phyloP scores from a whole-genome alignment of 2,888 invertebrate species.

The Eretmocerus hayati region DNA sequence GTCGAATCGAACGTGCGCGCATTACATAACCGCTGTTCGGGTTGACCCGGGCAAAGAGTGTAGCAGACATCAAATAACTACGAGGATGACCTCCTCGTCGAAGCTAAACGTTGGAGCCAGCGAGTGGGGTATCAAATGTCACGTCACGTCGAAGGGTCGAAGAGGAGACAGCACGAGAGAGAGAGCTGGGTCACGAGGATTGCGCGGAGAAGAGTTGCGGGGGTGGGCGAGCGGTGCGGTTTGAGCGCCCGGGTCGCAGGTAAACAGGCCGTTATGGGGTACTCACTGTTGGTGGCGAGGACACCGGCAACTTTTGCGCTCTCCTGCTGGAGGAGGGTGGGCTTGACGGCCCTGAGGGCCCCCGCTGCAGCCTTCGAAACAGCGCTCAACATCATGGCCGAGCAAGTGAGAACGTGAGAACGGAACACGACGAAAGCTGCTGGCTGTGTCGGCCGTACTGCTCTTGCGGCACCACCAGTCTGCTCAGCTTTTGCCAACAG shows the following conservation, averaged over 20 bases:
- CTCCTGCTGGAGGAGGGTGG: conserved; percentile 49
- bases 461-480: too few relatives aligned
- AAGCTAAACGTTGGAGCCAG: too few relatives aligned
- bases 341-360: conserved; percentile 53
- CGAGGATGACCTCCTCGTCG: too few relatives aligned
- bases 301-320: conserved; percentile 49
- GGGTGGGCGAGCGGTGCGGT: neutral
- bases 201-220: neutral
- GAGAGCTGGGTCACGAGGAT: too few relatives aligned
- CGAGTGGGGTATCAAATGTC: too few relatives aligned
- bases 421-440: conserved; percentile 27
- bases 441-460: neutral
- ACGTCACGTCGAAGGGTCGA: too few relatives aligned
- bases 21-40: too few relatives aligned
- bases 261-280: conserved; percentile 11
- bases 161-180: too few relatives aligned
- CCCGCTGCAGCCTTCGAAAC: conserved; percentile 53
- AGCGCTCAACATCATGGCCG: conserved; percentile 55
- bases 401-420: conserved; percentile 37
- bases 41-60: too few relatives aligned
- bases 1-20: too few relatives aligned
- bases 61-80: too few relatives aligned
- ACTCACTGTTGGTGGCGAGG: conserved; percentile 52
- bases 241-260: neutral
- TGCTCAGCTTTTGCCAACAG: too few relatives aligned